Evolutionary conservation across 2,888 invertebrate species (phyloP), one percentile per base, ranked within the genome.

Genomic region (Scotopteryx bipunctaria): DNA sequence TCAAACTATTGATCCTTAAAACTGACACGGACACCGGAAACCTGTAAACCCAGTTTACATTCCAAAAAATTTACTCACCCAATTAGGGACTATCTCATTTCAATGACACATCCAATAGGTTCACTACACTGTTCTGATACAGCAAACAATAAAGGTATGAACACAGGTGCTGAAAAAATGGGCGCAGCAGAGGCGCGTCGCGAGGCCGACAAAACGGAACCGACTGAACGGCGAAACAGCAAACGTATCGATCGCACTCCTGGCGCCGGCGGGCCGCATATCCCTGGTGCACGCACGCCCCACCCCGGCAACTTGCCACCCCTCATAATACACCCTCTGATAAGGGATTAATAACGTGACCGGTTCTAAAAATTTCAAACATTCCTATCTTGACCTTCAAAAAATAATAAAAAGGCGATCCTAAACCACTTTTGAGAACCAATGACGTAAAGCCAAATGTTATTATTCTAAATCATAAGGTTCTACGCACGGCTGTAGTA

Each of bases 211-310:
- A 72, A 64, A 67, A 64, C 83, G 69, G 75, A 80, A 65, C 81
- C 69, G 70, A 81, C 76, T 81, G 81, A 81, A 78, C 79, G 71
- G 68, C 70, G 73, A 69, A 54, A 54, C 54, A 48, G 73, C 71
- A 73, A 78, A 72, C 71, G 74, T 87, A 89, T 88, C 85, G 89
- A 89, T 87, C 86, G 75, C 57, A 66, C 73, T 79, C 82, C 86
- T 75, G 89, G 89, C 89, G 89, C 88, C 89, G 84, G 72, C 85
- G 81, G 75, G 82, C 86, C 87, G 87, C 82, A 86, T 83, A 83
- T 85, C 82, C 89, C 87, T 81, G 74, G 76, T 83, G 81, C 87
- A 86, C 84, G 86, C 85, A 83, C 77, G 69, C 86, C 82, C 82
- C 83, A 72, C 82, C 77, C 79, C 82, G 25, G 67, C 63, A 57